phyloP scores from a whole-genome alignment of 2,113 vertebrate genomes.

The Ameiurus melas region DNA sequence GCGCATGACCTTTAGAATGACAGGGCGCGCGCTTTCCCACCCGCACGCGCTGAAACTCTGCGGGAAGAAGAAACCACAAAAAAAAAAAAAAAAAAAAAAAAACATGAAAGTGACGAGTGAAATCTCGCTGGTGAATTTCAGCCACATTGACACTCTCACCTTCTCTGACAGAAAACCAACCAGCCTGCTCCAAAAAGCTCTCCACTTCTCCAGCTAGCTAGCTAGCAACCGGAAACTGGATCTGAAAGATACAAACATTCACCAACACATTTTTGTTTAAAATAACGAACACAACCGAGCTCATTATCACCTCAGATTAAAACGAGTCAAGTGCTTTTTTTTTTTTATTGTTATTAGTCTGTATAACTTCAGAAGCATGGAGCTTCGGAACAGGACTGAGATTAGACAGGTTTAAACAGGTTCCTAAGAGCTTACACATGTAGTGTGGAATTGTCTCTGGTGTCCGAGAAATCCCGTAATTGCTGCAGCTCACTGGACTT shows the following conservation, averaged over 20 bases:
- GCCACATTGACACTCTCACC: constrained; percentile 1
- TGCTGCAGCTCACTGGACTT: background rate
- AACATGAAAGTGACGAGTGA: background rate
- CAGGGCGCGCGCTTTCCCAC: constrained; percentile 39
- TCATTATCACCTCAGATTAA: background rate
- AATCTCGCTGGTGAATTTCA: background rate
- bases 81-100: too few species aligned
- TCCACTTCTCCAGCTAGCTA: constrained; percentile 1
- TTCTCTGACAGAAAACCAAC: constrained; percentile 3
- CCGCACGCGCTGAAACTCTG: constrained; percentile 37
- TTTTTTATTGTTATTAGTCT: background rate
- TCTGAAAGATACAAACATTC: background rate
- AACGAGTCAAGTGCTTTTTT: background rate
- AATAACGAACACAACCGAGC: background rate
- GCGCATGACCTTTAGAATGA: constrained; percentile 22
- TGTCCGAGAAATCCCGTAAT: constrained; percentile 3
- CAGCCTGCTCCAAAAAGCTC: background rate
- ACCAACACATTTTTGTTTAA: background rate
- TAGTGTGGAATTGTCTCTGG: background rate
- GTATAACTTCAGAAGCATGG: background rate
- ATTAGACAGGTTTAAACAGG: too few species aligned
- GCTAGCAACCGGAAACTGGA: background rate
- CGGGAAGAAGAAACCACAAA: background rate
- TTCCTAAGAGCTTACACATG: constrained; percentile 12
- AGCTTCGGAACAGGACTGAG: background rate